phyloP scores from a whole-genome alignment of 2,888 invertebrate species.

The Coleophora flavipennella region DNA sequence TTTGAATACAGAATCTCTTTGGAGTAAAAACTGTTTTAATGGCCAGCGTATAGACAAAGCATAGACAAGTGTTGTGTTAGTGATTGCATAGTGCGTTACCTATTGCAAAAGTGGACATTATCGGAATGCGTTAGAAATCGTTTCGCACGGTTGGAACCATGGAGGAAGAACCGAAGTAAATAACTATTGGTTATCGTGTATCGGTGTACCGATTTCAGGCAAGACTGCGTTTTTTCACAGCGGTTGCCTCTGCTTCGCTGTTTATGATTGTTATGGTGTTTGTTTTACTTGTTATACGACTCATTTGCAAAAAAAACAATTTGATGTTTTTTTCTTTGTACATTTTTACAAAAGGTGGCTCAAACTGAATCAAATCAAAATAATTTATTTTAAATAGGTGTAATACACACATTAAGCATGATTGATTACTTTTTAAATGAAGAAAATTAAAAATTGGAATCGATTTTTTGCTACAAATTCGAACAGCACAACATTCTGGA shows the following conservation, averaged over 20 bases:
- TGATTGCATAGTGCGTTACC: too few species aligned
- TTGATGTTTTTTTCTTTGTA: too few species aligned
- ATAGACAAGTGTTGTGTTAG: conserved; percentile 16
- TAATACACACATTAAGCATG: too few species aligned
- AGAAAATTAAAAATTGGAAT: too few species aligned
- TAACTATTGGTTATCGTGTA: conserved; percentile 29
- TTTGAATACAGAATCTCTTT: conserved; percentile 17
- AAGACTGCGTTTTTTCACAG: conserved; percentile 45
- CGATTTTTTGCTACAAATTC: too few species aligned
- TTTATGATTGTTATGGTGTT: conserved; percentile 24
- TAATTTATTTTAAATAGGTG: too few species aligned
- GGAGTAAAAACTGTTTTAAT: conserved; percentile 12
- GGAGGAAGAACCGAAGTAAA: conserved; percentile 25
- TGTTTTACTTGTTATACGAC: background rate
- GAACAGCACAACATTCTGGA: too few species aligned
- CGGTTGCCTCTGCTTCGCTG: conserved; percentile 31
- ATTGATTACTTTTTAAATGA: too few species aligned
- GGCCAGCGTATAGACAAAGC: conserved; percentile 20
- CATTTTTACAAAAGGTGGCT: too few species aligned
- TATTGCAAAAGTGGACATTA: conserved; percentile 14
- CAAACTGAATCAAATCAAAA: too few species aligned
- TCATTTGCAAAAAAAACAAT: too few species aligned
- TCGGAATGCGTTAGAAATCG: conserved; percentile 53
- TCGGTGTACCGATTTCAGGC: conserved; percentile 46
- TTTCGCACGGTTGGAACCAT: conserved; percentile 43